Base-by-base conservation (phyloP, 2,113 vertebrate species). In the Salminus brasiliensis region DNA sequence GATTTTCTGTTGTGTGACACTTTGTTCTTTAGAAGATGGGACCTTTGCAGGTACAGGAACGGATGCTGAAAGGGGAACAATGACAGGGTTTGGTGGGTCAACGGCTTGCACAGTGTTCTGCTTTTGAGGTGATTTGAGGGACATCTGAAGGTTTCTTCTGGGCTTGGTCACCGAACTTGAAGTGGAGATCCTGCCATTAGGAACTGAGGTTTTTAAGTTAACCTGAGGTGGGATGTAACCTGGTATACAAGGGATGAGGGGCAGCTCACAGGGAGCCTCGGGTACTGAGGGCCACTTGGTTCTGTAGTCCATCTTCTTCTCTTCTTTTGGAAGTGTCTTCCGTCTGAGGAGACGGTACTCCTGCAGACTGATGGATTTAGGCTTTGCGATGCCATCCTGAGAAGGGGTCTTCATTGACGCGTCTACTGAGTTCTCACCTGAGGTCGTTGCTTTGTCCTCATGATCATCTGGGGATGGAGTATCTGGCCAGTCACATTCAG, bases 331-430 rank as follows among this genome's bases (percentile, higher is more conserved):
- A 55, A 86, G 86, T 39, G 89, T 91, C 68, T 93, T 93, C 83
- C 91, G 92, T 29, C 95, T 92, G 73, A 96, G 93, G 60, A 93
- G 94, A 30, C 97, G 92, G 84, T 98, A 98, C 81, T 98, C 93
- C 47, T 94, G 94, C 1, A 98, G 90, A 87, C 97, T 98, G 49
- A 98, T 92, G 0, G 94, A 88, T 83, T 93, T 95, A 78, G 93
- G 92, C 77, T 92, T 96, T 18, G 81, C 57, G 79, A 94, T 92
- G 30, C 80, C 74, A 85, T 73, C 32, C 12, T 70, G 88, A 0
- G 43, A 34, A 0, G 32, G 73, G 1, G 2, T n/a, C 18, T 13
- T 43, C 18, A 29, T 27, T 62, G 60, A 39, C 27, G 1, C 59
- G 23, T 18, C 59, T 5, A 7, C 15, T 21, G 2, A 41, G 18